phyloP scores from a whole-genome alignment of 2,888 invertebrate genomes.

The Argyresthia albistria region DNA sequence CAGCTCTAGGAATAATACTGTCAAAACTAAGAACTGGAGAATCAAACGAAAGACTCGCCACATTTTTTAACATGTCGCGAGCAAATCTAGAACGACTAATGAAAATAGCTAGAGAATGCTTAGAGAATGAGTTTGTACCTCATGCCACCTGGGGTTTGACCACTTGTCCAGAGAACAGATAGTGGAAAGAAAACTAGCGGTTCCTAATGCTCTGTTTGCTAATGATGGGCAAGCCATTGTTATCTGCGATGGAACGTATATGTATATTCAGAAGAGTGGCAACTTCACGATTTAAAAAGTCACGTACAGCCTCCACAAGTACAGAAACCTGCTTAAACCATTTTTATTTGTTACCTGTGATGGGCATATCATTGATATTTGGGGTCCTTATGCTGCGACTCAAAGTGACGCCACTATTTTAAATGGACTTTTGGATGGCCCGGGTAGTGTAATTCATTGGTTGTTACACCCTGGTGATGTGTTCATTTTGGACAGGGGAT shows the following conservation, averaged over 20 bases:
- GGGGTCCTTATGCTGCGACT: constrained; percentile 15
- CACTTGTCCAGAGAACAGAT: constrained; percentile 5
- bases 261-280: constrained; percentile 5
- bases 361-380: constrained; percentile 15
- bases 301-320: constrained; percentile 16
- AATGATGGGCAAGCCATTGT: constrained; percentile 1
- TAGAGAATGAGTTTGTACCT: constrained; percentile 5
- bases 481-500: constrained; percentile 4
- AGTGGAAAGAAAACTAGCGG: constrained; percentile 1
- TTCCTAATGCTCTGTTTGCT: constrained; percentile 3
- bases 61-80: constrained; percentile 5
- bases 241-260: constrained; percentile 5
- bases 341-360: constrained; percentile 10
- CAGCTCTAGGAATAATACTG: constrained; percentile 5
- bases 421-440: constrained; percentile 4
- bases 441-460: constrained; percentile 2
- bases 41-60: constrained; percentile 7
- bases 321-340: constrained; percentile 9
- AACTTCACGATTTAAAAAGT: constrained; percentile 8
- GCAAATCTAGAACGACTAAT: constrained; percentile 3
- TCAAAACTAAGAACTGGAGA: constrained; percentile 10
- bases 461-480: constrained; percentile 3
- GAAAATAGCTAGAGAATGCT: constrained; percentile 5
- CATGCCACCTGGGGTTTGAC: constrained; percentile 4
- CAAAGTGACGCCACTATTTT: constrained; percentile 12